Conservation (phyloP, 2,888 invertebrate species). For the Drosophila seclusa region DNA sequence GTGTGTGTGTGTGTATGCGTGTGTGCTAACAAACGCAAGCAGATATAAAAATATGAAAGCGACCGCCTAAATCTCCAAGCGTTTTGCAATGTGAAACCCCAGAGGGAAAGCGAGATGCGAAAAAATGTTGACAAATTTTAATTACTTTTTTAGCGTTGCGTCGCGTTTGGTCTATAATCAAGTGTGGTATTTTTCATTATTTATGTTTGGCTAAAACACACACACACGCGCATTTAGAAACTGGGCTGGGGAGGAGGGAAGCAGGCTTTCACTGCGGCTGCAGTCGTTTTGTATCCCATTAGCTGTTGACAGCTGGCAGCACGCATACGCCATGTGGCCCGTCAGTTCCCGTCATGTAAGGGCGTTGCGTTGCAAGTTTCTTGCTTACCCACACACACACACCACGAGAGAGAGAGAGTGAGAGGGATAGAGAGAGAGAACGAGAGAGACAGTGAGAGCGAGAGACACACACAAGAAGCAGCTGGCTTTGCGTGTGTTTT, state of each 20-base stretch:
- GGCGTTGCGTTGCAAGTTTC: slow-evolving; percentile 47
- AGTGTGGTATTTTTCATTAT: slow-evolving; percentile 74
- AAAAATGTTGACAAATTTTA: slow-evolving; percentile 74
- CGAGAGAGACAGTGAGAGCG: not conserved
- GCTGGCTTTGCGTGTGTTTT: slow-evolving; percentile 18
- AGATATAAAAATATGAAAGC: slow-evolving; percentile 17
- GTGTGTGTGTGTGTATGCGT: not conserved
- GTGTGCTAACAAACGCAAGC: not conserved
- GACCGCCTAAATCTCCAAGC: slow-evolving; percentile 36
- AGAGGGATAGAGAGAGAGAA: not conserved
- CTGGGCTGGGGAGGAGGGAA: slow-evolving; percentile 4
- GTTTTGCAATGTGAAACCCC: slow-evolving; percentile 14
- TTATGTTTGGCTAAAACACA: slow-evolving; percentile 53
- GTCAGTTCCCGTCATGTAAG: slow-evolving; percentile 78
- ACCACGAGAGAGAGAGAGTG: not conserved
- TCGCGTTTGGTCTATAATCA: slow-evolving; percentile 64
- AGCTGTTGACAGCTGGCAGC: slow-evolving; percentile 58
- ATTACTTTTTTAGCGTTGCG: slow-evolving; percentile 67
- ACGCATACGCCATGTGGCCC: slow-evolving; percentile 76
- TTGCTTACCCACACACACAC: slow-evolving; percentile 15
- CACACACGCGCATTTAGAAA: slow-evolving; percentile 1
- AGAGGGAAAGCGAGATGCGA: not conserved
- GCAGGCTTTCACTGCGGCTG: slow-evolving; percentile 29
- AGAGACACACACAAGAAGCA: slow-evolving; percentile 16
- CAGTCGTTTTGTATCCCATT: slow-evolving; percentile 60